Evolutionary conservation across 2,113 vertebrate genomes (phyloP).

Genomic region (Halichoerus grypus): DNA sequence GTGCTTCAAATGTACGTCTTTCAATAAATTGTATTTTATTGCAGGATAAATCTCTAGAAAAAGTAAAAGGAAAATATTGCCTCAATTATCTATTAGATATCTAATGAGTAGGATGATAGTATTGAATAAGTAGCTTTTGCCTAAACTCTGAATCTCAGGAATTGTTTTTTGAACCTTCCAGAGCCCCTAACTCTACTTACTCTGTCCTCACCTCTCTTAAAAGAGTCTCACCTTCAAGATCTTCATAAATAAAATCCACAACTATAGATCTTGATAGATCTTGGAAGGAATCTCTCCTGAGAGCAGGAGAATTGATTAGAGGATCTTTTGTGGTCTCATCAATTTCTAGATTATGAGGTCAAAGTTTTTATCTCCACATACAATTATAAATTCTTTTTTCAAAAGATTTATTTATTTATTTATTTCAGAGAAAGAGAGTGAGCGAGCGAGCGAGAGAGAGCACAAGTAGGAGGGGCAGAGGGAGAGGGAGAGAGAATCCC

Average conservation of each 20-base stretch:
- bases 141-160: background rate
- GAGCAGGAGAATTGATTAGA: background rate
- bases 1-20: too few species aligned
- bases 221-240: background rate
- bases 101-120: too few species aligned
- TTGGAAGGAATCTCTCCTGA: background rate
- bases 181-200: background rate
- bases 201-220: background rate
- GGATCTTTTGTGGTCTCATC: background rate
- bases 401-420: background rate
- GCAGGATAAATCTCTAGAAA: too few species aligned
- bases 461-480: background rate
- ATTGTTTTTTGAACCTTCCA: background rate
- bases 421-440: background rate
- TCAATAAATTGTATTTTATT: too few species aligned
- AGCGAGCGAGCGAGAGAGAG: background rate
- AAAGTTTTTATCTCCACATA: background rate
- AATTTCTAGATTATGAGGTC: background rate
- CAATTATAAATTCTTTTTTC: background rate
- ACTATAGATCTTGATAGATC: background rate
- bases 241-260: background rate
- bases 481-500: background rate
- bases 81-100: too few species aligned
- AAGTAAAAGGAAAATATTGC: too few species aligned
- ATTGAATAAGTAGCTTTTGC: background rate